Conservation (phyloP, 2,113 vertebrate species). For the Fulmarus glacialis region DNA sequence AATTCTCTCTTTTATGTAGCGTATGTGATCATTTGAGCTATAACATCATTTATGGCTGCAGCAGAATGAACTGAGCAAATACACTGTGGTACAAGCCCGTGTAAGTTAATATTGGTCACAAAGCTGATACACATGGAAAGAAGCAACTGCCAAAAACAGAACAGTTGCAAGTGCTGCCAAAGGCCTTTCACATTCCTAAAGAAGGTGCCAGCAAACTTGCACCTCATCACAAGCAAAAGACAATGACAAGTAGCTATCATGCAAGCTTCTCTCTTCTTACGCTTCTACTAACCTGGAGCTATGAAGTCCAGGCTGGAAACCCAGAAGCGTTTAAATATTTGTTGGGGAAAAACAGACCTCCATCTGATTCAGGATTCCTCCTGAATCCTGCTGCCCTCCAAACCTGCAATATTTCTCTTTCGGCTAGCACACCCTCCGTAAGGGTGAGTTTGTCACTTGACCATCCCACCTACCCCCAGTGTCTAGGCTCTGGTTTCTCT, state of each 20-base stretch:
- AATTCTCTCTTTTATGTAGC: constrained; percentile 11
- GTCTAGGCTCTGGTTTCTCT: not conserved
- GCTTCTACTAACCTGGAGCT: not conserved
- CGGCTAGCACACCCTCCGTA: rapidly evolving
- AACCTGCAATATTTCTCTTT: not conserved
- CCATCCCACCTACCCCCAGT: not conserved
- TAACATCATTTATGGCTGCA: constrained; percentile 3
- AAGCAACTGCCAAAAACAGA: constrained; percentile 34
- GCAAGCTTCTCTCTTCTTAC: not conserved
- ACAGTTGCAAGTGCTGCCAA: not conserved
- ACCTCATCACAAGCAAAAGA: not conserved
- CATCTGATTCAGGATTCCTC: too few relatives aligned
- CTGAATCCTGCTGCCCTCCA: not conserved
- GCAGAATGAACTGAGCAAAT: constrained; percentile 27
- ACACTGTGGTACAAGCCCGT: not conserved
- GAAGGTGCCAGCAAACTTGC: not conserved
- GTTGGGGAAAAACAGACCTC: not conserved
- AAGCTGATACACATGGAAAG: not conserved
- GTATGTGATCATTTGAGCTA: not conserved
- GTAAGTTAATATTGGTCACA: constrained; percentile 6
- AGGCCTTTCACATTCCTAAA: not conserved
- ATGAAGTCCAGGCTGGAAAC: not conserved
- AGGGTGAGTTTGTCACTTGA: not conserved
- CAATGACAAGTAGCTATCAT: not conserved
- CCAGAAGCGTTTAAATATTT: not conserved